These are phyloP conservation scores for Apis florea DNA, from an alignment of 1,140 invertebrate genomes.

Conservation along the genomic window DNA sequence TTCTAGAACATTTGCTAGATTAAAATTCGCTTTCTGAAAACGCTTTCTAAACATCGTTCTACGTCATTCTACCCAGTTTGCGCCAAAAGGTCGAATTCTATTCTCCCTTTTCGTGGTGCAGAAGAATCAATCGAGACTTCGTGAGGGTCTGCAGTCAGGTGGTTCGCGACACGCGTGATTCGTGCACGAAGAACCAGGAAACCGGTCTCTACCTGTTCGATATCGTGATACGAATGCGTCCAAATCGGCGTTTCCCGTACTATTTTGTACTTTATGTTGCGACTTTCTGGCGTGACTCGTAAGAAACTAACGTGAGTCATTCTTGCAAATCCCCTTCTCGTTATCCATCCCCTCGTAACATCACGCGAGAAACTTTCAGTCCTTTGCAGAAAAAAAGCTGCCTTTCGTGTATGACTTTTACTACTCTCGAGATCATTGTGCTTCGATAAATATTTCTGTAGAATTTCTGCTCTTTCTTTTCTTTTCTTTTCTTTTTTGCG, in stretches of 20 bases:
- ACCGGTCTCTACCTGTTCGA: not conserved
- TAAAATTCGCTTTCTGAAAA: not conserved
- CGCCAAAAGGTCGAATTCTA: constrained; percentile 17
- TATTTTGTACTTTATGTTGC: constrained; percentile 30
- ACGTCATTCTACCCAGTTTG: not conserved
- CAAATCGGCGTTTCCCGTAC: not conserved
- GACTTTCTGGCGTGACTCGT: constrained; percentile 50
- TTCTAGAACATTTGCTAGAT: not conserved
- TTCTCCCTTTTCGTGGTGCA: constrained; percentile 40
- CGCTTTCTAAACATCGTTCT: not conserved
- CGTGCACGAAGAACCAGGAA: constrained; percentile 42
- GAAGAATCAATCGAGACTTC: constrained; percentile 53
- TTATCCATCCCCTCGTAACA: not conserved
- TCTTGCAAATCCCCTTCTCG: not conserved
- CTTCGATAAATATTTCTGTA: constrained; percentile 8
- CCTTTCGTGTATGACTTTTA: not conserved
- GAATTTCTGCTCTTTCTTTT: too few species aligned
- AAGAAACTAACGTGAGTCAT: constrained; percentile 6
- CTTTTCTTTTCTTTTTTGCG: not conserved
- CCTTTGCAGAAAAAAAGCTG: not conserved
- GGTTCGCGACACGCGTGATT: constrained; percentile 38
- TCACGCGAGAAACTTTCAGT: constrained; percentile 20
- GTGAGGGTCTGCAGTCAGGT: constrained; percentile 26
- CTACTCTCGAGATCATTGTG: too few species aligned
- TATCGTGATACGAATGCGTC: constrained; percentile 51